A percentile compares a stretch with the other conserved stretches of the same genome.
Conservation (phyloP, 2,797 vertebrate species). For the Peromyscus nudipes region DNA sequence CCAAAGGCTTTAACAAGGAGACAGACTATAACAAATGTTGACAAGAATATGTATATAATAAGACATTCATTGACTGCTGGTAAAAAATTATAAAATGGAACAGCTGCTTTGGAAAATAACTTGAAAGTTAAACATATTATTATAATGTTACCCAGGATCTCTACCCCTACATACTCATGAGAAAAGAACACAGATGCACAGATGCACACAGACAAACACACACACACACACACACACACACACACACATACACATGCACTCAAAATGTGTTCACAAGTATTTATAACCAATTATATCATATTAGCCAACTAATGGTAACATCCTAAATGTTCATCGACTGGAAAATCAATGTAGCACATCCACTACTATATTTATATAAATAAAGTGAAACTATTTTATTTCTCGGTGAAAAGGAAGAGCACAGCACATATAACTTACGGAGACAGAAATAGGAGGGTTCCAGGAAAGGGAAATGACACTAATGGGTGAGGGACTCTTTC, state of each 20-base stretch:
- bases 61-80: background rate
- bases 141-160: background rate
- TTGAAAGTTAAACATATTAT: background rate
- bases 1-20: background rate
- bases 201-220: background rate
- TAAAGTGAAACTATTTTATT: background rate
- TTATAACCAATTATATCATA: background rate
- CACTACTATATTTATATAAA: too few species aligned
- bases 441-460: background rate
- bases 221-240: background rate
- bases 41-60: background rate
- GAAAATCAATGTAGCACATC: background rate
- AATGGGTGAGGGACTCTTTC: background rate
- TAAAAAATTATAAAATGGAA: background rate
- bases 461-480: background rate
- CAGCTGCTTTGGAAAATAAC: constrained; percentile 11
- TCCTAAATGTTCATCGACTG: background rate
- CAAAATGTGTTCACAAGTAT: background rate
- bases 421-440: background rate
- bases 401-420: background rate
- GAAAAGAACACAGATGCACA: background rate
- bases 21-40: background rate
- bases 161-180: background rate
- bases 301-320: background rate
- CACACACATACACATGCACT: too few species aligned